phyloP scores from a whole-genome alignment of 2,797 vertebrate genomes.

The Aeoliscus strigatus region DNA sequence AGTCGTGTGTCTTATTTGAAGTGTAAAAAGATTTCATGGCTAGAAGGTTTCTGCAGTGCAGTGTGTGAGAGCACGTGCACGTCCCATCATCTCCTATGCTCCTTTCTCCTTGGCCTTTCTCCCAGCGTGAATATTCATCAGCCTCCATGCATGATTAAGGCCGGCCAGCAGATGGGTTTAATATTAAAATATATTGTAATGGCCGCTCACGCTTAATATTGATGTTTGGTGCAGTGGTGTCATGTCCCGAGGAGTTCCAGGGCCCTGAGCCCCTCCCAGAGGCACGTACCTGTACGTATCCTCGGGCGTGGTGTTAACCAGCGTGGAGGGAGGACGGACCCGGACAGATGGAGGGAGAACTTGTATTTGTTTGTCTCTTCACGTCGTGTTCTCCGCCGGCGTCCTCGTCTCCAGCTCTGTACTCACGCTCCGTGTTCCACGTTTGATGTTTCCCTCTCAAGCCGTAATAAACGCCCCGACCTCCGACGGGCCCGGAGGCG shows the following conservation, averaged over 20 bases:
- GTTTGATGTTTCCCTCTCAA: conserved; percentile 56
- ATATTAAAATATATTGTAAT: conserved; percentile 49
- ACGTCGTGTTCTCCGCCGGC: conserved; percentile 34
- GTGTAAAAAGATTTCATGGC: too few species aligned
- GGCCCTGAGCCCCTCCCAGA: conserved; percentile 26
- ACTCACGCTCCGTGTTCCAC: conserved; percentile 42
- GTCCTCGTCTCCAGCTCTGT: conserved; percentile 30
- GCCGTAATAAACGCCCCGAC: conserved; percentile 46
- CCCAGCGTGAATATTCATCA: conserved; percentile 45
- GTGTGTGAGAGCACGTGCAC: background rate
- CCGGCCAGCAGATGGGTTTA: conserved; percentile 43
- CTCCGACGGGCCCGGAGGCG: conserved; percentile 32
- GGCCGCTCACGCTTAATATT: conserved; percentile 15
- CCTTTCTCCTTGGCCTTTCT: conserved; percentile 21
- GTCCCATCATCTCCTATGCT: background rate
- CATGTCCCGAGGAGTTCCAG: too few species aligned
- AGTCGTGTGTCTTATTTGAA: too few species aligned
- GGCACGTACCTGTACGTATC: conserved; percentile 29
- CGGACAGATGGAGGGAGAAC: conserved; percentile 24
- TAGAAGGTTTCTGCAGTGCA: background rate
- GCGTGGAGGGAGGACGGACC: conserved; percentile 4
- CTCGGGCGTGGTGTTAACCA: conserved; percentile 45
- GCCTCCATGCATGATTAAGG: conserved; percentile 48
- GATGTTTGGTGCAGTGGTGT: conserved; percentile 5
- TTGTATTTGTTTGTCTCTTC: conserved; percentile 44